Base-by-base conservation (phyloP, 2,888 invertebrate genomes). In the Polietes domitor region DNA sequence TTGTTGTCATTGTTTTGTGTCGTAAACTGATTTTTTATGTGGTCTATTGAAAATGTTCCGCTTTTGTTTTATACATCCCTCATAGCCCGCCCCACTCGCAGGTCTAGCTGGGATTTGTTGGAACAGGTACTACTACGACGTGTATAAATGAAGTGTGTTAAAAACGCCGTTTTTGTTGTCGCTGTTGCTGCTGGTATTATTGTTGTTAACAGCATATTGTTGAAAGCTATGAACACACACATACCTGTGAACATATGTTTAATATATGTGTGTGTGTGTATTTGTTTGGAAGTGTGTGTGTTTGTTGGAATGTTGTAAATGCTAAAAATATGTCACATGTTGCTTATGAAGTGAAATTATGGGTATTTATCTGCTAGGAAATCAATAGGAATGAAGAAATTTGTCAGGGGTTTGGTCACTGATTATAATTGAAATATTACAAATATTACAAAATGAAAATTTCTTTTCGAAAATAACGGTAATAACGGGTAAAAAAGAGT, bases 11-110 rank as follows among this genome's bases (percentile, higher is more conserved):
- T 50, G 70, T 41, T 58, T 83, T 50, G 58, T 73, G 28, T 50
- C 63, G 68, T 43, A 68, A 74, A 32, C 61, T 26, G 61, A 24
- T 41, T 75, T 77, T 83, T 83, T 73, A 37, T 83, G 63, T 77
- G 77, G 58, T 78, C 83, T 76, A 81, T 84, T 75, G 80, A 75
- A 83, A 84, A 78, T 68, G 72, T 61, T 61, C 9, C 3, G 68
- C 41, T 68, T 10, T 58, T 50, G 50, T 65, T 53, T 73, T 61
- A 68, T 21, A 53, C 6, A 32, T 47, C 47, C 47, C n/a, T 2
- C 47, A n/a, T 2, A 7, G 2, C 47, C 47, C 47, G 12, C 12
- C 37, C 37, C 10, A 37, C 37, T 37, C 37, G 12, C 37, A 37
- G 32, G 32, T 7, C 3, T 32, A n/a, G n/a, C 5, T 32, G 32